These are phyloP conservation scores for Prunella himalayana DNA, from an alignment of 2,113 vertebrate genomes.

Conservation along the genomic window DNA sequence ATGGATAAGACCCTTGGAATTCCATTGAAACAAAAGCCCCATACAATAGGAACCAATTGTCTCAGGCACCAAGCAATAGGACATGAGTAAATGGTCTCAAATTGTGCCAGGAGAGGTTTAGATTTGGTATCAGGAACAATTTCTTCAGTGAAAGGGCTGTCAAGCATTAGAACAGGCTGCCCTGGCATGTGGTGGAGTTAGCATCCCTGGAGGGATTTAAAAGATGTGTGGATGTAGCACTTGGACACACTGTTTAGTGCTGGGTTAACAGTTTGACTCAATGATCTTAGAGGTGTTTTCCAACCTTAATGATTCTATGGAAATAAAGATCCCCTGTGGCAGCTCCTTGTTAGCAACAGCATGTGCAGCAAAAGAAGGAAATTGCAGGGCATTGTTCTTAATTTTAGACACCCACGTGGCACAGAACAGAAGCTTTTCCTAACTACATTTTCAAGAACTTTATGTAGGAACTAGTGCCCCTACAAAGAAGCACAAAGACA, in stretches of 20 bases:
- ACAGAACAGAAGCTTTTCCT: not conserved
- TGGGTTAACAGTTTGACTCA: accelerated
- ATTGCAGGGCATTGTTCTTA: not conserved
- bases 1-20: not conserved
- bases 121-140: not conserved
- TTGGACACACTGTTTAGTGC: not conserved
- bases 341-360: not conserved
- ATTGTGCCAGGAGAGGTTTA: not conserved
- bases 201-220: not conserved
- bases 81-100: not conserved
- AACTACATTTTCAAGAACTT: not conserved
- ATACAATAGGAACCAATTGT: not conserved
- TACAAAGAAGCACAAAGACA: not conserved
- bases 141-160: not conserved
- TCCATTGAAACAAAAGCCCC: not conserved
- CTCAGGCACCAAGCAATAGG: not conserved
- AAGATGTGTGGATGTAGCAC: accelerated
- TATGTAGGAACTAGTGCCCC: not conserved
- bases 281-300: not conserved
- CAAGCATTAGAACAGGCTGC: not conserved
- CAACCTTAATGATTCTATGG: not conserved
- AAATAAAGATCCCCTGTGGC: not conserved
- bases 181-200: not conserved
- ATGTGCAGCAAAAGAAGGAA: not conserved
- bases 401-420: not conserved